Evolutionary conservation across 2,113 vertebrate species (phyloP), one percentile per base, ranked within the genome.

Genomic region (Pelmatolapia mariae): DNA sequence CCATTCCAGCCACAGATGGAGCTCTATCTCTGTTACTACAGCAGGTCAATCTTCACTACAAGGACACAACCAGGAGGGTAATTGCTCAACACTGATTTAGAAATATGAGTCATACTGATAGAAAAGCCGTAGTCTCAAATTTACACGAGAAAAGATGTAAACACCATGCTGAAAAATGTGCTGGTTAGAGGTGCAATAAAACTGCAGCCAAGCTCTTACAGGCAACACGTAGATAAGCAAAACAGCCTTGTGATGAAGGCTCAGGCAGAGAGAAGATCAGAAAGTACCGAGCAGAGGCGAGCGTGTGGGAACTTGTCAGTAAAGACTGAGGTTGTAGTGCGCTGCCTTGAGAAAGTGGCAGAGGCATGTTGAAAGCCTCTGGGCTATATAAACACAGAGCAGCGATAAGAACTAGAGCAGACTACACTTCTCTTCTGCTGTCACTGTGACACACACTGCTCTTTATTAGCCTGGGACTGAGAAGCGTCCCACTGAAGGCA

Each of bases 241-340:
- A 50, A 79, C 16, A 50, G 33, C 86, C 52, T 54, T 84, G 26
- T 59, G 66, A 78, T 76, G 15, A 87, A 61, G 53, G 26, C 63
- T 61, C 22, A 11, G 59, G 15, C 38, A 59, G 52, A 82, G 40
- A 80, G 56, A 6, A 86, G 2, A 83, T 47, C 10, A 85, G 38
- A 90, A 90, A 92, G 85, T 82, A 78, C 5, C 4, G 5, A 80
- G 90, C 84, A 87, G 82, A 89, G 40, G 59, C 26, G 80, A 89
- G 68, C 93, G 2, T 94, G 96, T 95, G 89, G 86, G 89, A 94
- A 95, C 96, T 89, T 94, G 94, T 94, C 90, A 86, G 86, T 57
- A 71, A 66, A 89, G 52, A 88, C 68, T 57, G 12, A 87, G 89
- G 91, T 92, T n/a, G 43, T 84, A 86, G 59, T 89, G 73, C 4